phyloP scores from a whole-genome alignment of 2,888 invertebrate genomes.

The Cordilura impudica region DNA sequence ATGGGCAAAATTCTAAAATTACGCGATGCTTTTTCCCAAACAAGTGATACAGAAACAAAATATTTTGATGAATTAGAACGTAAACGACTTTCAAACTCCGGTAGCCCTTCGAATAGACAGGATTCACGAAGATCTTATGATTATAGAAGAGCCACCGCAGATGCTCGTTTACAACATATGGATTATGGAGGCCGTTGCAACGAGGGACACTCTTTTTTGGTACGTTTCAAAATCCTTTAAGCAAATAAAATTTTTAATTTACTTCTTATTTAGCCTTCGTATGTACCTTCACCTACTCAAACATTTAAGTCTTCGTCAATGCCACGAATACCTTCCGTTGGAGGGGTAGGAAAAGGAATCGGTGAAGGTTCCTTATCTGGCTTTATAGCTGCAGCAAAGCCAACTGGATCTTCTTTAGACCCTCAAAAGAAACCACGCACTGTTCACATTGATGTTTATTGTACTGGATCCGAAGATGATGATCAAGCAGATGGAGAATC shows the following conservation, averaged over 20 bases:
- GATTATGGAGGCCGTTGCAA: slow-evolving; percentile 68
- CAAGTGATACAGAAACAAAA: slow-evolving; percentile 75
- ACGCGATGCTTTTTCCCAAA: slow-evolving; percentile 77
- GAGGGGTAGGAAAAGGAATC: slow-evolving; percentile 59
- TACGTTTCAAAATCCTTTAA: slow-evolving; percentile 58
- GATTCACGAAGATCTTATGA: slow-evolving; percentile 68
- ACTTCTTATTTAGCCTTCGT: slow-evolving; percentile 61
- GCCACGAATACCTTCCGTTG: slow-evolving; percentile 71
- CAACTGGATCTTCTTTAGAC: slow-evolving; percentile 51
- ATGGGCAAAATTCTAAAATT: slow-evolving; percentile 70
- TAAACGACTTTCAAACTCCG: slow-evolving; percentile 60
- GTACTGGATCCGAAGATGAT: slow-evolving; percentile 82
- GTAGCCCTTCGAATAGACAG: slow-evolving; percentile 67
- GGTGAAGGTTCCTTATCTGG: slow-evolving; percentile 58
- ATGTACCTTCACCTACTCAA: slow-evolving; percentile 66
- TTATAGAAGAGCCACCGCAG: slow-evolving; percentile 73
- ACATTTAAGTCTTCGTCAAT: slow-evolving; percentile 74
- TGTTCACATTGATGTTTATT: slow-evolving; percentile 87
- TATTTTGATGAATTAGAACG: slow-evolving; percentile 64
- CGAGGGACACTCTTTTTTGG: slow-evolving; percentile 77
- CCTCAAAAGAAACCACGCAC: slow-evolving; percentile 80
- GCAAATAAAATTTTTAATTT: not conserved
- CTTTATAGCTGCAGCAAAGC: slow-evolving; percentile 46
- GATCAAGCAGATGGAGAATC: slow-evolving; percentile 72
- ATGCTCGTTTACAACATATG: slow-evolving; percentile 67